Evolutionary conservation across 2,797 vertebrate species (phyloP).

Genomic region (Atherinosoma microstoma): DNA sequence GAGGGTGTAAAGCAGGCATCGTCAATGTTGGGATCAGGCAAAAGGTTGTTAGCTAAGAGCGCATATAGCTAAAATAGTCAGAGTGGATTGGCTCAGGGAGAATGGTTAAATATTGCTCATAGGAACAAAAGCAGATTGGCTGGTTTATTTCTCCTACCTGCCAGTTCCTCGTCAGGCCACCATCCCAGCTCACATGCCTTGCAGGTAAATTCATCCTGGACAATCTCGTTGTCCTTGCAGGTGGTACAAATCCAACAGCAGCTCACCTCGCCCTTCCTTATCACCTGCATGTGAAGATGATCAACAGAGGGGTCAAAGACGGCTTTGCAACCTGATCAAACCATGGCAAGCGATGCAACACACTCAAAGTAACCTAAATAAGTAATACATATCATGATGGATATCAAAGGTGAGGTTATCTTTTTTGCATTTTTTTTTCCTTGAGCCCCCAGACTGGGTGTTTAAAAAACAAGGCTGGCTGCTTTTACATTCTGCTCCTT

Average conservation of each 20-base stretch:
- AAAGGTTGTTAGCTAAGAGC: neutral
- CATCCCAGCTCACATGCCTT: slow-evolving; percentile 97
- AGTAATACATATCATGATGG: slow-evolving; percentile 31
- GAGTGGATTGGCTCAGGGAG: neutral
- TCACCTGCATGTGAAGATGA: slow-evolving; percentile 85
- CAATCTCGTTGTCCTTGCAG: slow-evolving; percentile 97
- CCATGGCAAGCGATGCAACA: slow-evolving; percentile 4
- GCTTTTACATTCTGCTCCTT: slow-evolving; percentile 59
- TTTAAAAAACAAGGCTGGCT: slow-evolving; percentile 64
- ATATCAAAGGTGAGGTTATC: slow-evolving; percentile 33
- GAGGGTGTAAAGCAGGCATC: slow-evolving; percentile 15
- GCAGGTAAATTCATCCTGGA: slow-evolving; percentile 98
- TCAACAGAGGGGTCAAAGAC: slow-evolving; percentile 24
- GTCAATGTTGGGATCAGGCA: neutral
- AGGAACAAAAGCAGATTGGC: neutral
- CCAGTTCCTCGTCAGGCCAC: slow-evolving; percentile 93
- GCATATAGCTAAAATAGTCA: slow-evolving; percentile 11
- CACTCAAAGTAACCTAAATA: slow-evolving; percentile 30
- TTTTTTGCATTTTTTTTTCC: slow-evolving; percentile 14
- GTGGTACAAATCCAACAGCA: slow-evolving; percentile 99
- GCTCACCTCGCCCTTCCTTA: slow-evolving; percentile 98
- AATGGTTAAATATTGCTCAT: neutral
- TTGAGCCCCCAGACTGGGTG: slow-evolving; percentile 48
- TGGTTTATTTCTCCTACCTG: slow-evolving; percentile 82
- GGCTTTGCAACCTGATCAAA: slow-evolving; percentile 14